Evolutionary conservation across 92 coral and sea anemone genomes (phyloP).

Genomic region (Nematostella vectensis): DNA sequence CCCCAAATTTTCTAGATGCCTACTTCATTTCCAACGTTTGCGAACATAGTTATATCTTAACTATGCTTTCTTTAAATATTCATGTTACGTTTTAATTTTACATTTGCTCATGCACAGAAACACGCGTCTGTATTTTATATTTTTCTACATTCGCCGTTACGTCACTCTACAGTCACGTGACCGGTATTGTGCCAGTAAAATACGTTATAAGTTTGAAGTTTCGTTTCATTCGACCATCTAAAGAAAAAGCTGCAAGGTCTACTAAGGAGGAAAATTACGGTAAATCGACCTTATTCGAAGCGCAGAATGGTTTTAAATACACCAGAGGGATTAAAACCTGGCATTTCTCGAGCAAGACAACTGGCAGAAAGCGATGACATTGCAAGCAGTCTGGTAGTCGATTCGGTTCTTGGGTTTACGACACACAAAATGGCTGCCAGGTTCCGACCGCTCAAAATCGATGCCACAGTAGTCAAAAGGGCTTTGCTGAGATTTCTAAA

Average conservation of each 20-base stretch:
- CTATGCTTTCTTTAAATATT: too few relatives aligned
- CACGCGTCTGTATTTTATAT: too few relatives aligned
- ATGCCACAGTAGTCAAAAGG: constrained; percentile 46
- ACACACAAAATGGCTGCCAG: constrained; percentile 98
- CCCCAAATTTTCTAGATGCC: too few relatives aligned
- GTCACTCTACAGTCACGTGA: constrained; percentile 34
- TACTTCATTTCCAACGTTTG: too few relatives aligned
- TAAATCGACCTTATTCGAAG: neutral
- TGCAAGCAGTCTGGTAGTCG: constrained; percentile 75
- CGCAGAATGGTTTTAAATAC: constrained; percentile 16
- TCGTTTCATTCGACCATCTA: neutral
- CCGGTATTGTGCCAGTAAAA: constrained; percentile 7
- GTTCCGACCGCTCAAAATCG: constrained; percentile 86
- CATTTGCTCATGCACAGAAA: too few relatives aligned
- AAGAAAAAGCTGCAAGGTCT: neutral
- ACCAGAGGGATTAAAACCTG: constrained; percentile 50
- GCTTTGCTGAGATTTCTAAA: constrained; percentile 48
- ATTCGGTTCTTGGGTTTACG: constrained; percentile 62
- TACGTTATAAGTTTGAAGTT: constrained; percentile 16
- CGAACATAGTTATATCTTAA: too few relatives aligned
- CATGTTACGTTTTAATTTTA: too few relatives aligned
- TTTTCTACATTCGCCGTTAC: too few relatives aligned
- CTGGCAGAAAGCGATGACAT: constrained; percentile 98
- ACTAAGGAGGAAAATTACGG: neutral
- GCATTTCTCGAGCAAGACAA: constrained; percentile 81